These are phyloP conservation scores for Perca schrenkii DNA, from an alignment of 2,113 vertebrate genomes.

Conservation along the genomic window DNA sequence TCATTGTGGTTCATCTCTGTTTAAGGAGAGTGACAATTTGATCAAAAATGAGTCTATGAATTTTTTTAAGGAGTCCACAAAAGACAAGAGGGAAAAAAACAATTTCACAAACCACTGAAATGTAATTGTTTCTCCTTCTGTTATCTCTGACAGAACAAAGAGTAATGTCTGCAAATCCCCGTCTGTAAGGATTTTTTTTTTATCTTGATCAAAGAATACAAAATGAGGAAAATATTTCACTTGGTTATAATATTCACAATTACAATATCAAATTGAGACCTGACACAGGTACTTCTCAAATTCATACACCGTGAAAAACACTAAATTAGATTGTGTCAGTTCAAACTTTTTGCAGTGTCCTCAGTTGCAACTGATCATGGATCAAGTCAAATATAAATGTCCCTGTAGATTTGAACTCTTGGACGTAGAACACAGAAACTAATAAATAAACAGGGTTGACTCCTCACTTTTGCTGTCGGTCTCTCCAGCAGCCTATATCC, in stretches of 20 bases:
- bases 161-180: not conserved
- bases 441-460: constrained; percentile 56
- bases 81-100: constrained; percentile 17
- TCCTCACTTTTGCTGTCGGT: constrained; percentile 44
- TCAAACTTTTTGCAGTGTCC: not conserved
- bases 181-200: constrained; percentile 4
- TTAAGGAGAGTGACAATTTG: constrained; percentile 18
- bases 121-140: constrained; percentile 21
- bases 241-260: not conserved
- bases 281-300: constrained; percentile 4
- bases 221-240: constrained; percentile 35
- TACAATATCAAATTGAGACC: constrained; percentile 39
- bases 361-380: constrained; percentile 8
- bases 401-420: constrained; percentile 7
- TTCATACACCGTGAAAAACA: constrained; percentile 1
- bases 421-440: constrained; percentile 38
- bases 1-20: constrained; percentile 17
- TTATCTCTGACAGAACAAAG: constrained; percentile 43
- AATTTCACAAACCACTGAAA: constrained; percentile 38
- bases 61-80: constrained; percentile 28
- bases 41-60: constrained; percentile 27
- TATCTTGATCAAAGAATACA: constrained; percentile 46
- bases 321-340: not conserved
- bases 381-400: not conserved
- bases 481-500: constrained; percentile 82